phyloP scores from a whole-genome alignment of 2,888 invertebrate species.

The Sesamia inferens region DNA sequence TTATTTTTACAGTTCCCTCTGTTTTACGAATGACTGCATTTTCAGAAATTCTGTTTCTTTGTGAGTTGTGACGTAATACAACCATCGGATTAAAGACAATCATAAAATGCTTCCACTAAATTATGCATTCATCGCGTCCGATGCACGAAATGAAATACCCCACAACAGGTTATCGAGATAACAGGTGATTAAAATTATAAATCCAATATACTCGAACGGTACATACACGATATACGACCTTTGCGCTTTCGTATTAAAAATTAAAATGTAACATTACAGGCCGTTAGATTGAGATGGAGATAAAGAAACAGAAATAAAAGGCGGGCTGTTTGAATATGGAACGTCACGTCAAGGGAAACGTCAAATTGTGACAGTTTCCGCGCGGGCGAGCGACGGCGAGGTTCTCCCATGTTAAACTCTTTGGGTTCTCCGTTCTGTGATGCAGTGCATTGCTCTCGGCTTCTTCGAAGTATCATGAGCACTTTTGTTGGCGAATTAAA shows the following conservation, averaged over 20 bases:
- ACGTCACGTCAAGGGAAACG: constrained; percentile 89
- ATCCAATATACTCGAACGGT: constrained; percentile 71
- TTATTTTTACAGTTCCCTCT: background rate
- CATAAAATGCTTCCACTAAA: constrained; percentile 87
- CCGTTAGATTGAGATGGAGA: constrained; percentile 81
- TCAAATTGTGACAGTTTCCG: constrained; percentile 89
- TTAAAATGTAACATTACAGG: constrained; percentile 71
- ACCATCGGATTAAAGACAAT: constrained; percentile 78
- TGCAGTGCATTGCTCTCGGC: constrained; percentile 77
- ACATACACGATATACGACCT: constrained; percentile 76
- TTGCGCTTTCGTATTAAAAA: constrained; percentile 74
- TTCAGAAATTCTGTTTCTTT: constrained; percentile 36
- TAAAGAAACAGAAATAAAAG: constrained; percentile 87
- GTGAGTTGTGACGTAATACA: constrained; percentile 64
- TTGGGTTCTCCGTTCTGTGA: constrained; percentile 37
- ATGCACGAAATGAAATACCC: constrained; percentile 85
- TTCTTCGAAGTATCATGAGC: constrained; percentile 83
- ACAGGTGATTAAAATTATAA: constrained; percentile 82
- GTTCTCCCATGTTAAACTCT: too few species aligned
- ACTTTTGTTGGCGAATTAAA: constrained; percentile 58
- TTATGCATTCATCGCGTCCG: constrained; percentile 88
- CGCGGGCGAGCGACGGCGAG: constrained; percentile 79
- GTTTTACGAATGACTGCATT: background rate
- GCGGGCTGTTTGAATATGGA: constrained; percentile 88
- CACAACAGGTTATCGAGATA: constrained; percentile 88